phyloP scores from a whole-genome alignment of 1,140 invertebrate species.

The Bactericera cockerelli region DNA sequence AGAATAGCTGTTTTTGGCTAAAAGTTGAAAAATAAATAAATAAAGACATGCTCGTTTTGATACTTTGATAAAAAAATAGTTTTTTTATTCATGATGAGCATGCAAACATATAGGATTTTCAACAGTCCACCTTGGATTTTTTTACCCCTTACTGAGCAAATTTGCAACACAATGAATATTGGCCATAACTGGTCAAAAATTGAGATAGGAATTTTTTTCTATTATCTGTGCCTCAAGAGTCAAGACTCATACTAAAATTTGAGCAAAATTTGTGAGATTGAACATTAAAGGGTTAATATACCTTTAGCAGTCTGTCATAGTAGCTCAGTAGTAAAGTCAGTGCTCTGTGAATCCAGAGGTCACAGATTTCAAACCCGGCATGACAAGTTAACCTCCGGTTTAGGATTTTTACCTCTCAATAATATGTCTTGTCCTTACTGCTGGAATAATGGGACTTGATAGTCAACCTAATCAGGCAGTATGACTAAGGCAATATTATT shows the following conservation, averaged over 20 bases:
- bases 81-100: background rate
- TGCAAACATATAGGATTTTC: background rate
- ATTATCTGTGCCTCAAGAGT: background rate
- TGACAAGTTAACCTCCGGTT: too few species aligned
- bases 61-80: background rate
- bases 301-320: too few species aligned
- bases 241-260: background rate
- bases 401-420: too few species aligned
- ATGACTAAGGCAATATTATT: too few species aligned
- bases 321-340: too few species aligned
- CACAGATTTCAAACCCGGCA: too few species aligned
- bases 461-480: too few species aligned
- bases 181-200: background rate
- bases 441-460: too few species aligned
- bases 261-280: too few species aligned
- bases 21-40: background rate
- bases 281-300: background rate
- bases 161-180: background rate
- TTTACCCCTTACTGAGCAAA: background rate
- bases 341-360: too few species aligned
- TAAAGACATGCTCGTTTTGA: background rate
- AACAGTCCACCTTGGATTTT: background rate
- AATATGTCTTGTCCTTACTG: too few species aligned
- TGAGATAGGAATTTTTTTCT: background rate
- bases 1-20: background rate